These are phyloP conservation scores for Gadopsis bispinosus DNA, from an alignment of 2,797 vertebrate genomes.

Conservation along the genomic window DNA sequence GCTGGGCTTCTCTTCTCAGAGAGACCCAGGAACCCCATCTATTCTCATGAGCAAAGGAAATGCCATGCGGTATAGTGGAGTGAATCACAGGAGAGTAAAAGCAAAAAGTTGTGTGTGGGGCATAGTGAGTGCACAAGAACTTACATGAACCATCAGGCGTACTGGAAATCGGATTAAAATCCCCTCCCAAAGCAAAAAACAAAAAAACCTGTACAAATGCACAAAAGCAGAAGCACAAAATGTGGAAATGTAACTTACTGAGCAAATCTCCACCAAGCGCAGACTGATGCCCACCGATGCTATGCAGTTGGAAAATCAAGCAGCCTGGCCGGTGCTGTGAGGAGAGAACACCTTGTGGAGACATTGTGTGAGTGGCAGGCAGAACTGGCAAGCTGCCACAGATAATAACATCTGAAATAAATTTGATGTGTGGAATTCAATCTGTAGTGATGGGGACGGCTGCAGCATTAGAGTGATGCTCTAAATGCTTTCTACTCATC, in stretches of 20 bases:
- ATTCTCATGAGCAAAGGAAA: constrained; percentile 76
- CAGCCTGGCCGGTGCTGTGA: constrained; percentile 51
- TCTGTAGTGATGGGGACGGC: constrained; percentile 81
- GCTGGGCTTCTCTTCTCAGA: constrained; percentile 71
- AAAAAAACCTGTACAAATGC: not conserved
- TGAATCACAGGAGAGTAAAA: constrained; percentile 56
- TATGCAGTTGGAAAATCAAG: constrained; percentile 64
- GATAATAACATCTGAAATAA: constrained; percentile 86
- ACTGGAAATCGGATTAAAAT: constrained; percentile 31
- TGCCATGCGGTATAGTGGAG: constrained; percentile 51
- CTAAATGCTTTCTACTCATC: constrained; percentile 86
- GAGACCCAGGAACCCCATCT: constrained; percentile 76
- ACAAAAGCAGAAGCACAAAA: constrained; percentile 20
- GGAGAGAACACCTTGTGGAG: constrained; percentile 78
- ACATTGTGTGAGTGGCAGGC: constrained; percentile 80
- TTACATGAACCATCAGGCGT: constrained; percentile 36
- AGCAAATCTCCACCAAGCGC: constrained; percentile 48
- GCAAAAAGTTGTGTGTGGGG: constrained; percentile 56
- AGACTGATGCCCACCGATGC: constrained; percentile 47
- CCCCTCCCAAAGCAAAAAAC: not conserved
- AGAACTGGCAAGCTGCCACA: constrained; percentile 83
- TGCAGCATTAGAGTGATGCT: constrained; percentile 80
- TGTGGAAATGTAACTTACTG: constrained; percentile 48
- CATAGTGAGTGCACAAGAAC: constrained; percentile 21
- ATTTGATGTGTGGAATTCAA: constrained; percentile 87